Conservation (phyloP, 1,140 invertebrate genomes). For the Heterodera schachtii region DNA sequence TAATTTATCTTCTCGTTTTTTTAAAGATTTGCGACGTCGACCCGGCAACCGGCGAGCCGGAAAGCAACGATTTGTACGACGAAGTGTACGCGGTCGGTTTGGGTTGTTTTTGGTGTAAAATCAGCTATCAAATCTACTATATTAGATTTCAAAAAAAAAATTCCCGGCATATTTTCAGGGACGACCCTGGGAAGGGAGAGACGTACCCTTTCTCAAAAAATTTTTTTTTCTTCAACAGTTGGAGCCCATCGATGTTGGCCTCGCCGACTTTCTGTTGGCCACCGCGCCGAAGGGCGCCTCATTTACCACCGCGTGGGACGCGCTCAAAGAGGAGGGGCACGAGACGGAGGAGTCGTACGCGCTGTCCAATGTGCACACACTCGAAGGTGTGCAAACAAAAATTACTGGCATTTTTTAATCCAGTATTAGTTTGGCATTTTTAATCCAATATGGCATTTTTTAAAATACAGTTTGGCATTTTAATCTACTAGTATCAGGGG, state of each 20-base stretch:
- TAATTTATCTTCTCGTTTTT: too few species aligned
- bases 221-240: conserved; percentile 69
- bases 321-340: conserved; percentile 76
- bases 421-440: too few species aligned
- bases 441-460: too few species aligned
- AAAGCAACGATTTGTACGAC: conserved; percentile 81
- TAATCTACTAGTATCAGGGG: too few species aligned
- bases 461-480: too few species aligned
- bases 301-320: conserved; percentile 73
- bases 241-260: conserved; percentile 87
- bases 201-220: too few species aligned
- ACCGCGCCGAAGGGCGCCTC: conserved; percentile 75
- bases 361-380: conserved; percentile 77
- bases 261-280: conserved; percentile 87
- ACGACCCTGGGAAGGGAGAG: too few species aligned
- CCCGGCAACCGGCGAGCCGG: conserved; percentile 79
- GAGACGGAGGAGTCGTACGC: conserved; percentile 88
- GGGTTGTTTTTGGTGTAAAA: too few species aligned
- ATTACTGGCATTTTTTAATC: neutral
- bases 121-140: too few species aligned
- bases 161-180: too few species aligned
- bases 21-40: conserved; percentile 75
- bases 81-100: conserved; percentile 79
- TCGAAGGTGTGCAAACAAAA: conserved; percentile 71
- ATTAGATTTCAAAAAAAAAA: too few species aligned